A percentile compares a stretch with the other conserved stretches of the same genome.
phyloP scores from a whole-genome alignment of 2,797 vertebrate genomes.

The Muraenolepis orangiensis region DNA sequence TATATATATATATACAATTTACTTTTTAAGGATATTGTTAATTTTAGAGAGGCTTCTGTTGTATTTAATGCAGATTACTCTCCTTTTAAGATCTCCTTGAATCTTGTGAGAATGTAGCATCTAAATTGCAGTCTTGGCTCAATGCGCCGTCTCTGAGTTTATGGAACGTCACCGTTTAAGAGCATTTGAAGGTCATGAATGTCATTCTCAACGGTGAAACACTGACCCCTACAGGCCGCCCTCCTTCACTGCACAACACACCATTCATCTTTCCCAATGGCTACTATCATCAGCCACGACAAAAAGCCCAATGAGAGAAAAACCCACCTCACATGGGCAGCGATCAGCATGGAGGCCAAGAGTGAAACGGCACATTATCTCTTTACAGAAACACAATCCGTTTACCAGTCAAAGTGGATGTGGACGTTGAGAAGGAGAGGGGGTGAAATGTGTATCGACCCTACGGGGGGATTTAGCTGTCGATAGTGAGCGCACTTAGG shows the following conservation, averaged over 20 bases:
- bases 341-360: not conserved
- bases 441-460: not conserved
- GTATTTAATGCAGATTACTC: not conserved
- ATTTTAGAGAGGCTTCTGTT: not conserved
- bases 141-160: not conserved
- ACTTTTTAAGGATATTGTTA: not conserved
- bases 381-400: not conserved
- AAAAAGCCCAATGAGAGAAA: not conserved
- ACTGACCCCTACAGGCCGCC: slow-evolving; percentile 65
- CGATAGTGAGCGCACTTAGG: not conserved
- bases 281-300: not conserved
- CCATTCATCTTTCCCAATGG: not conserved
- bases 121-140: not conserved
- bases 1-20: no score
- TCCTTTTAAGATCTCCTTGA: not conserved
- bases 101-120: not conserved
- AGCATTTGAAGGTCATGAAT: slow-evolving; percentile 45
- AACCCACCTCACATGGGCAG: not conserved
- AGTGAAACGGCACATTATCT: not conserved
- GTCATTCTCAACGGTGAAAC: slow-evolving; percentile 43
- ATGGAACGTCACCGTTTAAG: not conserved
- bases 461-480: not conserved
- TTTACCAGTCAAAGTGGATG: not conserved
- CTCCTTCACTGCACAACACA: slow-evolving; percentile 28
- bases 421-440: not conserved